phyloP scores from a whole-genome alignment of 1,140 invertebrate species.

The Brachionus angularis region DNA sequence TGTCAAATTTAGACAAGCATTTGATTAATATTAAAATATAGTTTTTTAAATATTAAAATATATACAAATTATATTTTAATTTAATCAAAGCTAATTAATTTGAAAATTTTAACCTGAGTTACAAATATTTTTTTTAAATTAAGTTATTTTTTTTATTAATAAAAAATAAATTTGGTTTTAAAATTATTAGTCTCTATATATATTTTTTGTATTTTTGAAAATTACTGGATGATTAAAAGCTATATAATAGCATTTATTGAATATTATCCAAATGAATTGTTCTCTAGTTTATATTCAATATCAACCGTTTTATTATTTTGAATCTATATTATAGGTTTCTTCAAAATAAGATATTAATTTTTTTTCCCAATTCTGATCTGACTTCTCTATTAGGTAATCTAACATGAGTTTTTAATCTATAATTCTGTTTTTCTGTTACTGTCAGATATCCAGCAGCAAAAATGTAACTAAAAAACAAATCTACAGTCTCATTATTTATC shows the following conservation, averaged over 20 bases:
- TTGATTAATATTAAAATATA: not conserved
- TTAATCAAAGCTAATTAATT: too few relatives aligned
- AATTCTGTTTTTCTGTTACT: not conserved
- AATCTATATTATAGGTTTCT: not conserved
- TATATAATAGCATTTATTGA: too few relatives aligned
- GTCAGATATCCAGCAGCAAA: not conserved
- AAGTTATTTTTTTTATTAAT: too few relatives aligned
- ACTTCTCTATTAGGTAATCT: not conserved
- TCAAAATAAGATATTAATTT: not conserved
- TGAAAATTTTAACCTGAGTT: too few relatives aligned
- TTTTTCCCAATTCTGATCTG: not conserved
- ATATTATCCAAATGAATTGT: not conserved
- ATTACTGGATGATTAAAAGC: too few relatives aligned
- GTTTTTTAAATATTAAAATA: constrained; percentile 2
- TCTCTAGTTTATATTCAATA: not conserved
- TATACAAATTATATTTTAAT: constrained; percentile 2
- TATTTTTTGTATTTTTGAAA: too few relatives aligned
- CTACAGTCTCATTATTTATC: not conserved
- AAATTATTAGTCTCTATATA: too few relatives aligned
- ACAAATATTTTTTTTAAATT: too few relatives aligned
- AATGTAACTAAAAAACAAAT: too few relatives aligned
- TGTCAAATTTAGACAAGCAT: constrained; percentile 30
- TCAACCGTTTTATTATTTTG: not conserved
- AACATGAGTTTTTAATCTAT: not conserved
- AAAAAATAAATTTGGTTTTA: too few relatives aligned